These are phyloP conservation scores for Sigmodon hispidus DNA, from an alignment of 2,113 vertebrate species.

Conservation along the genomic window DNA sequence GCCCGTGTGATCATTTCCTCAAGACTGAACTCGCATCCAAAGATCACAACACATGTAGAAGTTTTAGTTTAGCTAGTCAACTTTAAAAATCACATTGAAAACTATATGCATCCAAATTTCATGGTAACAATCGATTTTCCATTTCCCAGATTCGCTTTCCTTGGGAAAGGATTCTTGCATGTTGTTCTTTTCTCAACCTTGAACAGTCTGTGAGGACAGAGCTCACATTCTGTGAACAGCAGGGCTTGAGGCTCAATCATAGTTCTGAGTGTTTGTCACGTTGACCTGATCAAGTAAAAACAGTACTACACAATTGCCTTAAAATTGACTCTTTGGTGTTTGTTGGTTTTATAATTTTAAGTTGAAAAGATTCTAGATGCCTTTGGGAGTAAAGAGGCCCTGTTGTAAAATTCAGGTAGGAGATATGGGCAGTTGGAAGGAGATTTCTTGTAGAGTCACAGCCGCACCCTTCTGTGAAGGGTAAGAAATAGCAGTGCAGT, in stretches of 20 bases:
- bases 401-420: slow-evolving; percentile 35
- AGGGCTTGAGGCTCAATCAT: slow-evolving; percentile 4
- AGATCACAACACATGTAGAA: slow-evolving; percentile 37
- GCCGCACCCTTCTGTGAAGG: not conserved
- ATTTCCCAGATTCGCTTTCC: slow-evolving; percentile 30
- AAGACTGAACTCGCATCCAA: slow-evolving; percentile 25
- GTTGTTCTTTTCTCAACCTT: slow-evolving; percentile 16
- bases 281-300: slow-evolving; percentile 63
- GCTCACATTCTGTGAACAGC: not conserved
- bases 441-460: not conserved
- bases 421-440: not conserved
- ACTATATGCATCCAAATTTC: slow-evolving; percentile 44
- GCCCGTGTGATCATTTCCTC: slow-evolving; percentile 19
- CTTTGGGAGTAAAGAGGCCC: slow-evolving; percentile 24
- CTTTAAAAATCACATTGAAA: slow-evolving; percentile 66
- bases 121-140: slow-evolving; percentile 65
- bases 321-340: slow-evolving; percentile 52
- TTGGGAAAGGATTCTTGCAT: not conserved
- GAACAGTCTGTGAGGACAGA: not conserved
- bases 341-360: slow-evolving; percentile 45
- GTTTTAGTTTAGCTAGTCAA: slow-evolving; percentile 36
- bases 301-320: slow-evolving; percentile 18
- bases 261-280: slow-evolving; percentile 43
- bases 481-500: too few relatives aligned
- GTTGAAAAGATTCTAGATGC: slow-evolving; percentile 32